These are phyloP conservation scores for Pterocles orientalis DNA, from an alignment of 2,113 vertebrate genomes.

Conservation along the genomic window DNA sequence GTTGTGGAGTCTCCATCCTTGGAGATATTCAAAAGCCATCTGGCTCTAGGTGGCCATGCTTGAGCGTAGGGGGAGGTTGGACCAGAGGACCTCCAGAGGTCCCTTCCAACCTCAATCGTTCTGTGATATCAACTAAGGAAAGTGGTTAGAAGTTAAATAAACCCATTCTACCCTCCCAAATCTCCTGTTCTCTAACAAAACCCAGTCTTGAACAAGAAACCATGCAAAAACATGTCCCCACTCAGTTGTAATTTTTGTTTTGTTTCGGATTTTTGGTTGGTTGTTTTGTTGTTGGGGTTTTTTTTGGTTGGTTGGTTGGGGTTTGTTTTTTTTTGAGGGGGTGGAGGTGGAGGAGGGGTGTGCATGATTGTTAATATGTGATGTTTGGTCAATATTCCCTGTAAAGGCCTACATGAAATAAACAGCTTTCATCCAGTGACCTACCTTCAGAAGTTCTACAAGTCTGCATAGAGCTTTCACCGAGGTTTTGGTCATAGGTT, in stretches of 20 bases:
- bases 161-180: neutral
- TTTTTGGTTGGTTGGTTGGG: too few species aligned
- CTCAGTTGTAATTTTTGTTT: neutral
- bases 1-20: neutral
- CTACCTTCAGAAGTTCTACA: conserved; percentile 93
- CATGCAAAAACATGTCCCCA: neutral
- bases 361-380: neutral
- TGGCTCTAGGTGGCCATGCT: neutral
- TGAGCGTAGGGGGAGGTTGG: neutral
- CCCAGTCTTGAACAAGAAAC: neutral
- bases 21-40: neutral
- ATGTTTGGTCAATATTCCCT: neutral
- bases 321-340: neutral
- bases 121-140: neutral
- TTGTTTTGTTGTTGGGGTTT: neutral
- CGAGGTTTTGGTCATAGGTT: conserved; percentile 97
- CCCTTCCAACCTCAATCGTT: neutral
- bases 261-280: neutral
- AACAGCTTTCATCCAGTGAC: neutral
- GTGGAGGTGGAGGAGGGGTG: too few species aligned
- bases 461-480: conserved; percentile 96
- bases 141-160: neutral
- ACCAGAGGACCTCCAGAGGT: neutral
- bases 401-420: neutral
- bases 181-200: neutral